Base-by-base conservation (phyloP, 2,888 invertebrate genomes). In the Neoascia interrupta region DNA sequence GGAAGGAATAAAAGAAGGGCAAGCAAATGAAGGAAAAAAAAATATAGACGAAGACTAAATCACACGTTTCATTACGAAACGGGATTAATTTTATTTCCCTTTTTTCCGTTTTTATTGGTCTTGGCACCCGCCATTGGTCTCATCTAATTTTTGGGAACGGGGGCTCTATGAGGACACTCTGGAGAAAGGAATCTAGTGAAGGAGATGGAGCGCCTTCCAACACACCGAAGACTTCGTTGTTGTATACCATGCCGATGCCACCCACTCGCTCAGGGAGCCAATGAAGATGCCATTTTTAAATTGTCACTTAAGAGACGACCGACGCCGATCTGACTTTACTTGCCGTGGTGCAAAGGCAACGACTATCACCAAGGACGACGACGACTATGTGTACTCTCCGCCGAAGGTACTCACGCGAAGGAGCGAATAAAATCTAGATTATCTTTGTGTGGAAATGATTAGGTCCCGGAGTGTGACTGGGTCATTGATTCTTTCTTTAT, bases 31-130 rank as follows among this genome's bases (percentile, higher is more conserved):
- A 60, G 26, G 31, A 66, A 56, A 43, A 51, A 51, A 51, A 28
- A 39, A 15, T 4, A 13, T 26, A 28, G 13, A 47, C 49, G 13
- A 45, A 39, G 51, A 68, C 79, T 79, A 79, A 79, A 79, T 79
- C 79, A 79, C 79, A 79, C 73, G 79, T 79, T 79, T 79, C 79
- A 79, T 79, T 79, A 79, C 79, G 73, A 41, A 68, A 21, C 73
- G 73, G 79, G 79, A 79, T 79, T 79, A 79, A 79, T 79, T 79
- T 79, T 79, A 79, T 79, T 79, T 79, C 36, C 73, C 79, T 73
- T 79, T 79, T 73, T 34, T n/a, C n/a, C 56, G 66, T 66, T 79
- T 79, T 79, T 79, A 79, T 79, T 79, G 61, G 79, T 49, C 73
- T 21, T 73, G 79, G 66, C 73, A 79, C 79, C 79, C 73, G 68